Evolutionary conservation across 2,888 invertebrate genomes (phyloP), one percentile per base, ranked within the genome.

Genomic region (Aproaerema taeniolella): DNA sequence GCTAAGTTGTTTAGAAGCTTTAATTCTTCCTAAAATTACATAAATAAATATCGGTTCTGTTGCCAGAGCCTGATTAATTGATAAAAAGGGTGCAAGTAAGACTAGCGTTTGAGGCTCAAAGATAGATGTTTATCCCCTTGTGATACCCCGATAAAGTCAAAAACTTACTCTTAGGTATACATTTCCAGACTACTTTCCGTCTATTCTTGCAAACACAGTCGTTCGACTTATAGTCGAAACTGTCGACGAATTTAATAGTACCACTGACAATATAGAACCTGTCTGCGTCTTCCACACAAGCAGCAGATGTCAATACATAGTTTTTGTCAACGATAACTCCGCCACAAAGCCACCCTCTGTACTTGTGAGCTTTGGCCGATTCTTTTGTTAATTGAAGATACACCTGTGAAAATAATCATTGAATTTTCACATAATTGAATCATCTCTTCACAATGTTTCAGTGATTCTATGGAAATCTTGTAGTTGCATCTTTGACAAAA

Each of bases 151-250:
- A n/a, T n/a, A n/a, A n/a, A n/a, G n/a, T n/a, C n/a, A n/a, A n/a
- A n/a, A n/a, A 68, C 83, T 72, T 65, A 83, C 85, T 83, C 45
- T 83, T 85, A 8, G 85, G 85, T 25, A 85, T 75, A 60, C 85
- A 86, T 48, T 85, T 85, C 85, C 85, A 86, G 1, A 86, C 73
- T 12, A 85, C 85, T 44, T 59, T 70, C 2, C 85, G 65, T 2
- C 85, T 57, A 48, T 82, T 69, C 31, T 78, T 74, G 51, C 81
- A 80, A 4, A 78, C 77, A 42, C 85, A 86, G 0, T 76, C 61
- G 38, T 85, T 65, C 1, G 26, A 53, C 43, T 81, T 83, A 31
- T 77, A 81, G 43, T 83, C 81, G 41, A 77, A 75, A 46, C 81
- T 81, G 45, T 82, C 83, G 0, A 83, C 65, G 37, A 72, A 85